Evolutionary conservation across 2,888 invertebrate species (phyloP), one percentile per base, ranked within the genome.

Genomic region (Drosophila tripunctata): DNA sequence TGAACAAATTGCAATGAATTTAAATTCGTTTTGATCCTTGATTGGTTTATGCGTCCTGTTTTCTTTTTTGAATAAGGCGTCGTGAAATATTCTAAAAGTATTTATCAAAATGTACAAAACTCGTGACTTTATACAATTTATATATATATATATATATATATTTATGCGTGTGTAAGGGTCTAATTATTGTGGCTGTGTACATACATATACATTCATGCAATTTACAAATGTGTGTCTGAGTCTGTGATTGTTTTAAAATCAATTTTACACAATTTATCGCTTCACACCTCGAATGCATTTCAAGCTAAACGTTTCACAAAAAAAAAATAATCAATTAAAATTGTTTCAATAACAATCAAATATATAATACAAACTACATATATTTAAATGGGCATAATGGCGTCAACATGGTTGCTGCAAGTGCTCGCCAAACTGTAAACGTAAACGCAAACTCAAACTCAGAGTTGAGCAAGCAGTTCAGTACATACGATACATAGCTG

Each of bases 41-140:
- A 54, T 57, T 67, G 31, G 43, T 67, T 67, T 62, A n/a, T n/a
- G n/a, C 27, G 55, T 24, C 61, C 50, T 57, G 36, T 58, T 64
- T 24, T 57, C 50, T 57, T 33, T 58, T 64, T 63, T 61, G 21
- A 41, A 67, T 87, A 81, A 87, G 81, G 87, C 84, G 75, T 77
- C 78, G 75, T 61, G 75, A 77, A 81, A 69, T 63, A 72, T 72
- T 73, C 70, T 76, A 81, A 75, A 84, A 55, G 48, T 86, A 38
- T 58, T 52, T 84, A 78, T 85, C 66, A 65, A 80, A 81, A 82
- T 87, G 60, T 85, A 85, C 73, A 86, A 83, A 86, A 71, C 44
- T 62, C 44, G 51, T 62, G 65, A 73, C 64, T 83, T 78, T 82
- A 57, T 82, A 82, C 85, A 77, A 60, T 58, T 36, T 41, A n/a